A percentile compares a stretch with the other conserved stretches of the same genome.
Conservation (phyloP, 2,797 vertebrate genomes). For the Mormyrops boulengeri region DNA sequence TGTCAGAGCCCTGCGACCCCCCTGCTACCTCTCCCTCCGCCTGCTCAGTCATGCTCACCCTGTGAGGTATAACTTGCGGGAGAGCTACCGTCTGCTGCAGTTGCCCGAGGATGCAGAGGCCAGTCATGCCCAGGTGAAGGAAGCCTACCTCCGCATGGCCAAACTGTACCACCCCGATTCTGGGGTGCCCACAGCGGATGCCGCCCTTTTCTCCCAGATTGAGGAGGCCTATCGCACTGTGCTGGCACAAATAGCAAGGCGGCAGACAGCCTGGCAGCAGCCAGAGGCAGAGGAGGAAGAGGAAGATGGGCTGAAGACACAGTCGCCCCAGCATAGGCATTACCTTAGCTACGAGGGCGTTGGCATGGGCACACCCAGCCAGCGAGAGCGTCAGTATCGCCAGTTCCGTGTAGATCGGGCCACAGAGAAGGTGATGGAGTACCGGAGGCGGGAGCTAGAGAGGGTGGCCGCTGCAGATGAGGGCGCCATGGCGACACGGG, state of each 20-base stretch:
- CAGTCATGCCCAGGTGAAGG: slow-evolving; percentile 68
- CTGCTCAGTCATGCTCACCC: slow-evolving; percentile 32
- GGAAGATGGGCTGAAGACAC: slow-evolving; percentile 60
- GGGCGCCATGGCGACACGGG: slow-evolving; percentile 63
- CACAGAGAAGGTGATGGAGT: slow-evolving; percentile 76
- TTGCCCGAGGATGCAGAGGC: slow-evolving; percentile 62
- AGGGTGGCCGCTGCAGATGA: slow-evolving; percentile 50
- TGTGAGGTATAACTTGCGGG: slow-evolving; percentile 49
- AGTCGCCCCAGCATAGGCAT: slow-evolving; percentile 78
- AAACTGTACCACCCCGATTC: slow-evolving; percentile 89
- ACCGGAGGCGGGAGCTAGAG: slow-evolving; percentile 71
- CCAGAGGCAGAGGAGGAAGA: slow-evolving; percentile 33
- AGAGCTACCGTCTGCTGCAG: slow-evolving; percentile 75
- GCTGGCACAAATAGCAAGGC: slow-evolving; percentile 55
- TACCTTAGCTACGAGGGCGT: slow-evolving; percentile 88
- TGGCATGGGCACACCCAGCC: slow-evolving; percentile 83
- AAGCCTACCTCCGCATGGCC: slow-evolving; percentile 73
- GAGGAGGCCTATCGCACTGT: slow-evolving; percentile 80
- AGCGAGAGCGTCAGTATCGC: slow-evolving; percentile 80
- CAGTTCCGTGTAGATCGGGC: slow-evolving; percentile 81
- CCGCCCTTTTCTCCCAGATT: slow-evolving; percentile 67
- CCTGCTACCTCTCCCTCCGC: slow-evolving; percentile 26
- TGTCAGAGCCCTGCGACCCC: slow-evolving; percentile 32
- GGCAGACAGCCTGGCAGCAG: slow-evolving; percentile 22
- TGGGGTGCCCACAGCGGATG: slow-evolving; percentile 64